Evolutionary conservation across 1,140 invertebrate species (phyloP), one percentile per base, ranked within the genome.

Genomic region (Drosophila orena): DNA sequence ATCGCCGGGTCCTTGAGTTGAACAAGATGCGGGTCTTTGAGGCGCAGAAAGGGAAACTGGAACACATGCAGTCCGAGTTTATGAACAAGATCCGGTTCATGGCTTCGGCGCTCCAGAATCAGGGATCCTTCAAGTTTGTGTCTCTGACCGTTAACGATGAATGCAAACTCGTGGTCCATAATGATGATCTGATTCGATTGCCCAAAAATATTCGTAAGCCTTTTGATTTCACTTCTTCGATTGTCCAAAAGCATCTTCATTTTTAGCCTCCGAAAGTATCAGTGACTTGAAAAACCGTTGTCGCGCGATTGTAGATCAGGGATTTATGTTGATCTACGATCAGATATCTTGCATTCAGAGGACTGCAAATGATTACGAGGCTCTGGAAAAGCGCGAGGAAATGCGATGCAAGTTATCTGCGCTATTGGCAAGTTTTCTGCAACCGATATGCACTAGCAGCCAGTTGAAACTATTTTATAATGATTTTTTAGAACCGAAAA

Each of bases 121-220:
- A 54, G 17, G 8, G 24, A 30, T 6, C 40, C 12, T 91, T 56
- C 52, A 88, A 84, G 62, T 69, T 91, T 22, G 52, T 91, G 7
- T 50, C 77, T 2, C 6, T 85, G 22, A 37, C 58, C 0, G 24
- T 66, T 4, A 65, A 77, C 20, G 71, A 84, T 0, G 61, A 66
- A 3, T 70, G 52, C 24, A 66, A 79, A 12, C 22, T 86, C 34
- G 22, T 88, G 14, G 37, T 81, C 6, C 58, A 75, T 5, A 50
- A 72, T 0, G 77, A 77, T 22, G 77, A 90, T 43, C 14, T 69
- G 3, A 11, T 68, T 1, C n/a, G 34, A 3, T 27, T 84, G 12
- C 72, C 81, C n/a, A 77, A 61, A 3, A 61, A 52, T 17, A 35
- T 90, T 7, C 74, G 89, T 90, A 35, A 90, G 88, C 8, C 2